A percentile compares a stretch with the other conserved stretches of the same genome.
These are phyloP conservation scores for Notothenia coriiceps DNA, from an alignment of 2,113 vertebrate species.

Conservation along the genomic window DNA sequence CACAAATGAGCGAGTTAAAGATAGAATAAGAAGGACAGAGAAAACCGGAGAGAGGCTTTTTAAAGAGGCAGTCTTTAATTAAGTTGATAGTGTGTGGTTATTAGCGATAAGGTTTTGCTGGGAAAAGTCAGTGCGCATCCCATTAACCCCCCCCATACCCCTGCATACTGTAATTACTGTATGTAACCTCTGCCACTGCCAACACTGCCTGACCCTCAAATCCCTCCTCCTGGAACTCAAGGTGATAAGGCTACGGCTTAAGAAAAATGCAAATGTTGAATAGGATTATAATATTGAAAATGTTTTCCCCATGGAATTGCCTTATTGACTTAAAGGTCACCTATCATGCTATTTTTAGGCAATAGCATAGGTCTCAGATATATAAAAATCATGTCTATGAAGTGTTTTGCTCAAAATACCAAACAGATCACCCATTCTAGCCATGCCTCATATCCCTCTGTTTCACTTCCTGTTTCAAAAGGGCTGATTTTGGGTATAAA, in stretches of 20 bases:
- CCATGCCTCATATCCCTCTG: too few species aligned
- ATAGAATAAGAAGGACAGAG: conserved; percentile 25
- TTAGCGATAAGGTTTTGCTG: conserved; percentile 72
- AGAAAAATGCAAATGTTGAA: conserved; percentile 19
- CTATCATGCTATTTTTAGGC: too few species aligned
- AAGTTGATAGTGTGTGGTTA: conserved; percentile 72
- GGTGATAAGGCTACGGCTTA: conserved; percentile 21
- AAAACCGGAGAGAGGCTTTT: conserved; percentile 45
- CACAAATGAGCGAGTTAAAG: conserved; percentile 45
- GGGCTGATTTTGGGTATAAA: too few species aligned
- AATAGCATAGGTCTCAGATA: too few species aligned
- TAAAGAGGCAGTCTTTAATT: conserved; percentile 72
- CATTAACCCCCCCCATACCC: conserved; percentile 38
- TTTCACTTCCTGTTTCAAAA: too few species aligned
- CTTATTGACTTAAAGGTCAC: background rate
- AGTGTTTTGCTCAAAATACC: too few species aligned
- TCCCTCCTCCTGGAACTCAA: conserved; percentile 20
- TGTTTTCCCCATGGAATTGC: background rate
- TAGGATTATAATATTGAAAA: background rate
- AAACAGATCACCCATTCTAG: too few species aligned
- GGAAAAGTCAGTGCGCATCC: conserved; percentile 45
- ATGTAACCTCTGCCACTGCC: conserved; percentile 40
- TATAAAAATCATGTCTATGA: too few species aligned
- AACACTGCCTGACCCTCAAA: conserved; percentile 30
- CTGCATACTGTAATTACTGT: conserved; percentile 66